These are phyloP conservation scores for Sesamia inferens DNA, from an alignment of 2,888 invertebrate species.

Conservation along the genomic window DNA sequence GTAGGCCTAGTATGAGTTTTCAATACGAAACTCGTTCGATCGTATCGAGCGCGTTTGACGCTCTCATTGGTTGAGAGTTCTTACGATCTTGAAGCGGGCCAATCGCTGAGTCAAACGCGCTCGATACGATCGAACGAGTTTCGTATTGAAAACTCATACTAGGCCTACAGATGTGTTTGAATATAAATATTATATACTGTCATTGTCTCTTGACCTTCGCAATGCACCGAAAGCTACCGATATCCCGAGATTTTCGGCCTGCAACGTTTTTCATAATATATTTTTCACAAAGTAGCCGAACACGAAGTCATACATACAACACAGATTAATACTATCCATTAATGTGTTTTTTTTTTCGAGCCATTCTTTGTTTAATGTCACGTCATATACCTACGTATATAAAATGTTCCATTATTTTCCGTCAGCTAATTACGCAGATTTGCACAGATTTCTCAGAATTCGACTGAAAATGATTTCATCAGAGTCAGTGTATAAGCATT, in stretches of 20 bases:
- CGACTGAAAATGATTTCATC: conserved; percentile 26
- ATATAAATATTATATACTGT: conserved; percentile 21
- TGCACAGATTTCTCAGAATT: conserved; percentile 31
- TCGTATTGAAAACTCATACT: too few relatives aligned
- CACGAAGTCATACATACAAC: background rate
- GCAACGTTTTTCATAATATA: background rate
- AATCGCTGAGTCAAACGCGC: too few relatives aligned
- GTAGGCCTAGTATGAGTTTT: too few relatives aligned
- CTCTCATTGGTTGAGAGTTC: too few relatives aligned
- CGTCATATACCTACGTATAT: conserved; percentile 22
- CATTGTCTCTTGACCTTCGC: background rate
- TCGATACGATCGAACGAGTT: too few relatives aligned
- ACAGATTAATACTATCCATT: background rate
- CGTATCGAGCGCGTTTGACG: too few relatives aligned
- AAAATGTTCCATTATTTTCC: conserved; percentile 17
- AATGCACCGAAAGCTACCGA: background rate
- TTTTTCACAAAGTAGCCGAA: background rate
- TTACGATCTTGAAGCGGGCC: too few relatives aligned
- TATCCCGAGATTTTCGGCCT: conserved; percentile 6
- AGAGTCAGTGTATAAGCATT: background rate
- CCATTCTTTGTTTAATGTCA: conserved; percentile 17
- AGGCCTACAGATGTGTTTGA: conserved; percentile 34
- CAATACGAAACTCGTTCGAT: too few relatives aligned
- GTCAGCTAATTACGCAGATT: conserved; percentile 17
- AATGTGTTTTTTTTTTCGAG: background rate